phyloP scores from a whole-genome alignment of 2,888 invertebrate species.

The Apotomis turbidana region DNA sequence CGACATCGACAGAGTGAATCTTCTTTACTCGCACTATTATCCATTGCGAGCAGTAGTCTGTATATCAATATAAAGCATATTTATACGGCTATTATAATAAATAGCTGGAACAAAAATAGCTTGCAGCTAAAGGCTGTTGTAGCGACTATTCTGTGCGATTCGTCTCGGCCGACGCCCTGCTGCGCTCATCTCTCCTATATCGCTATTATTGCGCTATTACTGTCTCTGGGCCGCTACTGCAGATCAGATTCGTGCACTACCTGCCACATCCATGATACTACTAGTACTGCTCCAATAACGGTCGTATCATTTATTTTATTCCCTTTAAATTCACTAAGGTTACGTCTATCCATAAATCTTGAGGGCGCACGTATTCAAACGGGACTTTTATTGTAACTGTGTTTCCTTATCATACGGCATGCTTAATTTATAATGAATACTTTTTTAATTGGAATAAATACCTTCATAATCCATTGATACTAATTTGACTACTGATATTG shows the following conservation, averaged over 20 bases:
- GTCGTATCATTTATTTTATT: conserved; percentile 53
- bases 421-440: conserved; percentile 22
- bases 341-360: conserved; percentile 35
- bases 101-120: conserved; percentile 55
- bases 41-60: conserved; percentile 17
- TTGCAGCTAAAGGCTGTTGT: conserved; percentile 43
- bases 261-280: conserved; percentile 57
- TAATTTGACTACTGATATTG: conserved; percentile 57
- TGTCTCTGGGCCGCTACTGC: conserved; percentile 68
- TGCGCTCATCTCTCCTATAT: conserved; percentile 69
- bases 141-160: conserved; percentile 56
- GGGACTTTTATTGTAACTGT: conserved; percentile 37
- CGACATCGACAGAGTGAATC: too few relatives aligned
- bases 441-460: conserved; percentile 1
- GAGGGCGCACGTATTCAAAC: conserved; percentile 32
- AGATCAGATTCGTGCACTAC: conserved; percentile 67
- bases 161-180: conserved; percentile 63
- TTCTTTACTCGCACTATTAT: too few relatives aligned
- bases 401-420: conserved; percentile 22
- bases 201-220: conserved; percentile 70
- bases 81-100: conserved; percentile 55
- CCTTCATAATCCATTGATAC: conserved; percentile 57
- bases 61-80: conserved; percentile 30
- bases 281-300: conserved; percentile 52
- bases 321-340: conserved; percentile 46